Evolutionary conservation across 1,140 invertebrate genomes (phyloP).

Genomic region (Sarcophaga bullata): DNA sequence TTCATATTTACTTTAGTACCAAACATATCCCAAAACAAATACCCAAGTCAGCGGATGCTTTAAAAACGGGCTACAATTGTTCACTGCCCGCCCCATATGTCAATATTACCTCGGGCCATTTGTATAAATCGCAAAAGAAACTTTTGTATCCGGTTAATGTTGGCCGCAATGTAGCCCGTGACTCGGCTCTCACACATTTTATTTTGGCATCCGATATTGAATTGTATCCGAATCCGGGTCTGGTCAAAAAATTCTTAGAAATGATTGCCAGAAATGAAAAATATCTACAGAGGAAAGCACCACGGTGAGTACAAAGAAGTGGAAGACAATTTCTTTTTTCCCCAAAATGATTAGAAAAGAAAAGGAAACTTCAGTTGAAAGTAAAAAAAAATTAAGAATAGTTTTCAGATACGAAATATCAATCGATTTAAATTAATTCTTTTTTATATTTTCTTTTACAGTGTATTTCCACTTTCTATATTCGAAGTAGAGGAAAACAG

Average conservation of each 20-base stretch:
- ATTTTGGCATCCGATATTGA: constrained; percentile 89
- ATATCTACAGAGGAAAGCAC: constrained; percentile 68
- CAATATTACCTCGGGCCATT: constrained; percentile 72
- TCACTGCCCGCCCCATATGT: constrained; percentile 75
- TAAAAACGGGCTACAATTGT: constrained; percentile 76
- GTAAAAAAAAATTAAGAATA: no score
- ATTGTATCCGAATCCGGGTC: constrained; percentile 84
- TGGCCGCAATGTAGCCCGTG: constrained; percentile 84
- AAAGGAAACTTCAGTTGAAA: neutral
- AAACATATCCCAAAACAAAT: constrained; percentile 84
- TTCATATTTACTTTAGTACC: constrained; percentile 87
- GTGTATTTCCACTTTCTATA: constrained; percentile 63
- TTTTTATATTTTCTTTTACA: constrained; percentile 41
- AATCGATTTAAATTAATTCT: neutral
- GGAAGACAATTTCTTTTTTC: neutral
- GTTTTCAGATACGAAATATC: no score
- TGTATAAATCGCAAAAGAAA: constrained; percentile 83
- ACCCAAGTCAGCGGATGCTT: constrained; percentile 71
- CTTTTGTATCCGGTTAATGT: constrained; percentile 90
- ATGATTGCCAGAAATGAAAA: constrained; percentile 80
- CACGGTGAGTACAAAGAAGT: constrained; percentile 51
- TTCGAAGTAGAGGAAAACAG: constrained; percentile 63
- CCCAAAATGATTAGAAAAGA: neutral
- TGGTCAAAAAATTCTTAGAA: constrained; percentile 80
- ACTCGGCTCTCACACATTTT: constrained; percentile 83